phyloP scores from a whole-genome alignment of 2,888 invertebrate species.

The Mantis religiosa region DNA sequence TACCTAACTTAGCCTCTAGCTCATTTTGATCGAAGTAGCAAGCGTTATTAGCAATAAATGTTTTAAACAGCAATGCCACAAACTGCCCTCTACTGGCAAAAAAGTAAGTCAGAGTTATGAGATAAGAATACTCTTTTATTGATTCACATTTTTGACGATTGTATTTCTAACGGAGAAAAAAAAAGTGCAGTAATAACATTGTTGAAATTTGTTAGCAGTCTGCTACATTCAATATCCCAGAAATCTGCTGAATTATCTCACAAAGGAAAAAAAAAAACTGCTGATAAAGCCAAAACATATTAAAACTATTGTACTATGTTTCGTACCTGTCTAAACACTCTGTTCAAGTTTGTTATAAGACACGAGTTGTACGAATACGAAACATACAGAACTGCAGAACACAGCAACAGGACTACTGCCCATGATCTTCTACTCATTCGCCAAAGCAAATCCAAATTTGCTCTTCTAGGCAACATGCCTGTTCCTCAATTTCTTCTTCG shows the following conservation, averaged over 20 bases:
- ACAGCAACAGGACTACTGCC: slow-evolving; percentile 43
- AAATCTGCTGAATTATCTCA: neutral
- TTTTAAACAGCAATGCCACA: too few relatives aligned
- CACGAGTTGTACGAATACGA: slow-evolving; percentile 59
- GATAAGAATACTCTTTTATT: too few relatives aligned
- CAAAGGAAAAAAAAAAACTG: neutral
- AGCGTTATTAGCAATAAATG: too few relatives aligned
- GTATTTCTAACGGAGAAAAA: too few relatives aligned
- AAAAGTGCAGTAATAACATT: too few relatives aligned
- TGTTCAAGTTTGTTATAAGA: slow-evolving; percentile 52
- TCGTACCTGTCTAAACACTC: slow-evolving; percentile 52
- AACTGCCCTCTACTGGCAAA: too few relatives aligned
- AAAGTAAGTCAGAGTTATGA: too few relatives aligned
- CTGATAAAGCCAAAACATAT: neutral
- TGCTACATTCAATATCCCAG: neutral
- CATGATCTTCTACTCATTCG: slow-evolving; percentile 31
- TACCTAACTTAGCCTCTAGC: too few relatives aligned
- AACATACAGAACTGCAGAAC: slow-evolving; percentile 53
- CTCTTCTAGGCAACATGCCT: slow-evolving; percentile 11
- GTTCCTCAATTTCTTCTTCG: neutral
- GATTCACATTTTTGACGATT: too few relatives aligned
- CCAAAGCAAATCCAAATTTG: slow-evolving; percentile 28
- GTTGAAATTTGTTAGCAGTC: too few relatives aligned
- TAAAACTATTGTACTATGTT: neutral
- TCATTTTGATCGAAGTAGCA: too few relatives aligned